A percentile compares a stretch with the other conserved stretches of the same genome.
Evolutionary conservation across 2,888 invertebrate genomes (phyloP).

Genomic region (Sinelater perroti): DNA sequence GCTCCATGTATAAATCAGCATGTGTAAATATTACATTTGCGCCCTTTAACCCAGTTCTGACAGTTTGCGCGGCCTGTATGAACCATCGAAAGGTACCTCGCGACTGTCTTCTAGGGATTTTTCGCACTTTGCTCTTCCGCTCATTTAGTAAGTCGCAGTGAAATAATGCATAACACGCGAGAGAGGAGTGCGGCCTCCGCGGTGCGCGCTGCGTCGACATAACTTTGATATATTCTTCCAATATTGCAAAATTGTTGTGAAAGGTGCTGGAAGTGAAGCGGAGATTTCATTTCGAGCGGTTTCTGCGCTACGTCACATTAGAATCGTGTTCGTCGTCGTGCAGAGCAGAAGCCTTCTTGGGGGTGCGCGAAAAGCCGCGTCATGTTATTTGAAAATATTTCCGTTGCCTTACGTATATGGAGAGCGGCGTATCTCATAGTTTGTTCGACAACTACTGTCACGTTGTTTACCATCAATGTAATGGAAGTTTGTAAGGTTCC

Average conservation of each 20-base stretch:
- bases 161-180: conserved; percentile 11
- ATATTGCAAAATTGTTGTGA: conserved; percentile 26
- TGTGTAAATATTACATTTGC: conserved; percentile 40
- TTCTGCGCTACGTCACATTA: conserved; percentile 21
- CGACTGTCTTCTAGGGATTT: conserved; percentile 4
- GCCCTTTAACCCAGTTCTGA: conserved; percentile 11
- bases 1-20: conserved; percentile 43
- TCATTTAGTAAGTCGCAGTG: conserved; percentile 14
- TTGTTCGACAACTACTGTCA: conserved; percentile 16
- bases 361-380: conserved; percentile 4
- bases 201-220: conserved; percentile 20
- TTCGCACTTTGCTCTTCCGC: conserved; percentile 7
- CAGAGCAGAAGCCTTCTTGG: conserved; percentile 5
- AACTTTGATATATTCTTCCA: conserved; percentile 25
- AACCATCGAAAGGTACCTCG: conserved; percentile 7
- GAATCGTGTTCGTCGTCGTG: conserved; percentile 8
- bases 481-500: background rate
- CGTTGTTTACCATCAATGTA: conserved; percentile 12
- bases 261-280: conserved; percentile 18
- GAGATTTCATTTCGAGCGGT: conserved; percentile 11
- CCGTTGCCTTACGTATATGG: conserved; percentile 16
- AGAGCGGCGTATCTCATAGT: conserved; percentile 13
- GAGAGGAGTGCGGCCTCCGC: conserved; percentile 19
- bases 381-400: conserved; percentile 23
- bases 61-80: conserved; percentile 9